Evolutionary conservation across 2,888 invertebrate genomes (phyloP).

Genomic region (Eilema sororculum): DNA sequence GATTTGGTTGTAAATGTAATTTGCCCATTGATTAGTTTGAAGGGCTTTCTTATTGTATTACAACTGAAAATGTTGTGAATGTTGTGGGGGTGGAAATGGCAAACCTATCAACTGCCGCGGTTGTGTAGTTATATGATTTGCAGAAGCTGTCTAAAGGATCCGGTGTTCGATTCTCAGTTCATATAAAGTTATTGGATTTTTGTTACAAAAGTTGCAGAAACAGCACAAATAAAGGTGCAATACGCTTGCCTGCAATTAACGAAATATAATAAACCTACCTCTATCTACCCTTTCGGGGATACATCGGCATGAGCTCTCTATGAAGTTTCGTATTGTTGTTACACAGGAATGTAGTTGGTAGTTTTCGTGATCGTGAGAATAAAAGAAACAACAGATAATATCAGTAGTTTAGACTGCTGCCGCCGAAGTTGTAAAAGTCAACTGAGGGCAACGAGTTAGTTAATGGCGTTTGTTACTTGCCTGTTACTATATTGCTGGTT

Average conservation of each 20-base stretch:
- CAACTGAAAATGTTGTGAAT: neutral
- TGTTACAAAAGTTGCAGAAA: too few relatives aligned
- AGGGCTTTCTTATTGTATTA: neutral
- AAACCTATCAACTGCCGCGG: neutral
- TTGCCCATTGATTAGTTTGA: slow-evolving; percentile 14
- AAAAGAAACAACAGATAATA: slow-evolving; percentile 37
- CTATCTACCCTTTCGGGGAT: neutral
- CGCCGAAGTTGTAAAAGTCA: slow-evolving; percentile 45
- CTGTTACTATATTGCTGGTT: neutral
- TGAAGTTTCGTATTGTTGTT: neutral
- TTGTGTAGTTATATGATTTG: neutral
- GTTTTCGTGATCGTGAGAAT: slow-evolving; percentile 33
- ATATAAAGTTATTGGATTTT: neutral
- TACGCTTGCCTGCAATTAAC: neutral
- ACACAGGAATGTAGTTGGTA: neutral
- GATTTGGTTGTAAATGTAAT: slow-evolving; percentile 16
- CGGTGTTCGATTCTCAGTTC: neutral
- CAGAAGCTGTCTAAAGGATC: neutral
- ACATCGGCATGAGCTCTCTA: neutral
- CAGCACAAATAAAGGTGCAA: neutral
- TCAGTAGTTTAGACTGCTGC: slow-evolving; percentile 38
- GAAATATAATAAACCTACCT: neutral
- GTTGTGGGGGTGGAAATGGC: neutral
- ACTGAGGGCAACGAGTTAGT: slow-evolving; percentile 46
- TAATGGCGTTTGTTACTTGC: slow-evolving; percentile 26